These are phyloP conservation scores for Eilema caniola DNA, from an alignment of 2,888 invertebrate genomes.

Conservation along the genomic window DNA sequence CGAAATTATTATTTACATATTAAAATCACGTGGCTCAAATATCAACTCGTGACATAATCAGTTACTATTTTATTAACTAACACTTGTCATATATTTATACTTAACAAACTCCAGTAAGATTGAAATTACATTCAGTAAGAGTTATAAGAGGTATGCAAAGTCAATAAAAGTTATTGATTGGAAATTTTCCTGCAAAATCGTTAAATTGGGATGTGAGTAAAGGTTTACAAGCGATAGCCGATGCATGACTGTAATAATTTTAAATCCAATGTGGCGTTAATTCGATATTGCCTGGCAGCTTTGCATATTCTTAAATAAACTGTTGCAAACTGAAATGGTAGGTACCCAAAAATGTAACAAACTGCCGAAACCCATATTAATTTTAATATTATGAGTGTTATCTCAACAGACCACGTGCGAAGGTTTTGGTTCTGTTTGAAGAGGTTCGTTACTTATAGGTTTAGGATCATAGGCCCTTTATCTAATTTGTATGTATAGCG, in stretches of 20 bases:
- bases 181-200: constrained; percentile 40
- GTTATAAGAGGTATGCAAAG: not conserved
- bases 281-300: constrained; percentile 24
- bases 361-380: constrained; percentile 32
- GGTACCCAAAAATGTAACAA: constrained; percentile 23
- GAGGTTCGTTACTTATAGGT: constrained; percentile 18
- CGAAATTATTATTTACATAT: not conserved
- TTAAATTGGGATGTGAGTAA: constrained; percentile 38
- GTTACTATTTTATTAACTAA: constrained; percentile 11
- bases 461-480: constrained; percentile 1
- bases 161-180: constrained; percentile 16
- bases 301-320: constrained; percentile 15
- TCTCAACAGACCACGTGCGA: constrained; percentile 26
- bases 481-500: too few species aligned
- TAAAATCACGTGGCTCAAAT: constrained; percentile 12
- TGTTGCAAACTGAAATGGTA: constrained; percentile 1
- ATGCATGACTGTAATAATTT: constrained; percentile 33
- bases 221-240: constrained; percentile 35
- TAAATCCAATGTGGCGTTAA: constrained; percentile 18
- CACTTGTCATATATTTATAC: not conserved
- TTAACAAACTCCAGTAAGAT: constrained; percentile 4
- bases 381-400: constrained; percentile 35
- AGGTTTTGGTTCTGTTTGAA: constrained; percentile 32
- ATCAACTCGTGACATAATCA: not conserved
- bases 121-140: constrained; percentile 10